phyloP scores from a whole-genome alignment of 2,797 vertebrate species.

The Rallus crepitans region DNA sequence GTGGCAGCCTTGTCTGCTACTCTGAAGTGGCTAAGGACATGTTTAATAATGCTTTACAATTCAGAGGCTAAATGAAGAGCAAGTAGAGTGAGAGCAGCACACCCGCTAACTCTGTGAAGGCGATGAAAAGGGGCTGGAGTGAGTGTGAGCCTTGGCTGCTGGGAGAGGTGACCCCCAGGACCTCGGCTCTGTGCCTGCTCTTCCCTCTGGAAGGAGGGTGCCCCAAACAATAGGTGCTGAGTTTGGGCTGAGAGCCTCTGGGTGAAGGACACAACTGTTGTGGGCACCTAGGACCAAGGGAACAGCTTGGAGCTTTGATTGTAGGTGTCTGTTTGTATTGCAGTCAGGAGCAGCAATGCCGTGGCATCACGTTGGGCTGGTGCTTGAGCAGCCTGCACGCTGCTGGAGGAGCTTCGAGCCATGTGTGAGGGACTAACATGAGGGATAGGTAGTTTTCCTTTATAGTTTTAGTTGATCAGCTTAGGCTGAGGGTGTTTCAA shows the following conservation, averaged over 20 bases:
- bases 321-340: rapidly evolving
- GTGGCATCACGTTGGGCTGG: neutral
- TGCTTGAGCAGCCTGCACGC: rapidly evolving
- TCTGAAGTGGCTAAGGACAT: slow-evolving; percentile 6
- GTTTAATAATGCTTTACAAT: neutral
- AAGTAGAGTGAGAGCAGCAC: neutral
- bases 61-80: neutral
- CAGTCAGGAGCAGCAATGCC: rapidly evolving
- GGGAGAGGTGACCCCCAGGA: neutral
- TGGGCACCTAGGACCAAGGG: neutral
- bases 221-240: rapidly evolving
- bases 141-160: neutral
- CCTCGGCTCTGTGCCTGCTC: rapidly evolving
- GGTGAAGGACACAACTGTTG: neutral
- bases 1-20: slow-evolving; percentile 3
- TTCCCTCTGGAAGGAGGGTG: neutral
- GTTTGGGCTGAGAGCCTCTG: neutral
- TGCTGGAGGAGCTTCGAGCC: rapidly evolving
- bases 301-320: neutral
- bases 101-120: rapidly evolving
- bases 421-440: rapidly evolving
- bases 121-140: rapidly evolving
- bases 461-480: rapidly evolving
- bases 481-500: rapidly evolving
- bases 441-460: rapidly evolving